Conservation (phyloP, 2,797 vertebrate species). For the Falco naumanni region DNA sequence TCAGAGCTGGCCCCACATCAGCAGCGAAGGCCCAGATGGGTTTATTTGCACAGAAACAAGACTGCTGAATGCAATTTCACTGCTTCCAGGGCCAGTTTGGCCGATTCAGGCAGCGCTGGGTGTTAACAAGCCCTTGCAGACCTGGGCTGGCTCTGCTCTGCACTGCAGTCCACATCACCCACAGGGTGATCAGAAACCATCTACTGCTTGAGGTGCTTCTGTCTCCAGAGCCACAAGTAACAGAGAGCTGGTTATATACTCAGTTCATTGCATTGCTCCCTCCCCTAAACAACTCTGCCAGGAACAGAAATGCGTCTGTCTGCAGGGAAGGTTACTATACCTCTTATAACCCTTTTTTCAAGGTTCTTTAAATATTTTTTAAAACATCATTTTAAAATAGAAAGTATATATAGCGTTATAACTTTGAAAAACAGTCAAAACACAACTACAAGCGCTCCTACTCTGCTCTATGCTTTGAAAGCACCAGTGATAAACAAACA, state of each 20-base stretch:
- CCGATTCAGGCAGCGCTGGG: neutral
- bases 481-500: neutral
- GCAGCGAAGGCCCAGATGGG: neutral
- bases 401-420: neutral
- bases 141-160: neutral
- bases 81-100: neutral
- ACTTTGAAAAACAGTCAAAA: neutral
- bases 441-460: neutral
- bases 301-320: neutral
- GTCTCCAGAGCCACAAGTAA: neutral
- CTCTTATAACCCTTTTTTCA: neutral
- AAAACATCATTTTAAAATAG: neutral
- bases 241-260: neutral
- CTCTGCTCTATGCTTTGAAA: neutral
- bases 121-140: neutral
- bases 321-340: neutral
- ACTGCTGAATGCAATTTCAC: neutral
- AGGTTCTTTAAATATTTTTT: neutral
- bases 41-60: neutral
- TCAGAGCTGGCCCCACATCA: neutral
- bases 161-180: neutral
- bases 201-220: neutral
- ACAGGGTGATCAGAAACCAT: neutral
- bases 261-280: neutral
- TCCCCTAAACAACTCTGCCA: neutral